Evolutionary conservation across 1,140 invertebrate species (phyloP).

Genomic region (Trichonephila clavipes): DNA sequence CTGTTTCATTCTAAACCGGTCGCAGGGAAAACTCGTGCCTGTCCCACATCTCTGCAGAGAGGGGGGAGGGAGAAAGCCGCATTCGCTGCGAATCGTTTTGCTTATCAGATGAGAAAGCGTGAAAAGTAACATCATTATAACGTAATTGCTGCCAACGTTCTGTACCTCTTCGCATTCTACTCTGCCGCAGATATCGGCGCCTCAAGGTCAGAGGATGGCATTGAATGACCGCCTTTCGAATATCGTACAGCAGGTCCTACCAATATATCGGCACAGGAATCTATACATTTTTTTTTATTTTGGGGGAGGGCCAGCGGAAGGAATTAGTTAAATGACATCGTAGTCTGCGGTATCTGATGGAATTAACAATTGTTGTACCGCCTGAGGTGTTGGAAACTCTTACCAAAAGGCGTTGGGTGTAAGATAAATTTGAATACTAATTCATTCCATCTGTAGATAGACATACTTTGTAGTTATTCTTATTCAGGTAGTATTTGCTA

Average conservation of each 20-base stretch:
- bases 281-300: not conserved
- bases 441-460: too few relatives aligned
- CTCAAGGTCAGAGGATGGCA: constrained; percentile 68
- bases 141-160: constrained; percentile 68
- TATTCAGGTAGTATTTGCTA: too few relatives aligned
- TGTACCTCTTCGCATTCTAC: not conserved
- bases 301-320: constrained; percentile 31
- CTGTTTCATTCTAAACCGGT: constrained; percentile 29
- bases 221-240: constrained; percentile 60
- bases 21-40: constrained; percentile 36
- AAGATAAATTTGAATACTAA: not conserved
- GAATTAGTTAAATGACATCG: constrained; percentile 21
- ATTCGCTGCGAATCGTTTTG: constrained; percentile 59
- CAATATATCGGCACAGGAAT: not conserved
- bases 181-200: constrained; percentile 25
- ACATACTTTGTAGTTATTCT: too few relatives aligned
- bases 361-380: constrained; percentile 37
- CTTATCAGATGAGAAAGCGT: constrained; percentile 73
- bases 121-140: constrained; percentile 72
- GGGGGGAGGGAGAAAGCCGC: not conserved
- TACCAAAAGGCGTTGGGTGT: not conserved
- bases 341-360: not conserved
- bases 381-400: not conserved
- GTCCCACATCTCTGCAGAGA: constrained; percentile 34
- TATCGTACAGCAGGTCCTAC: constrained; percentile 6